A percentile compares a stretch with the other conserved stretches of the same genome.
These are phyloP conservation scores for Pelagia noctiluca DNA, from an alignment of 30 jellyfish, hydroid and myxozoan species.

Conservation along the genomic window DNA sequence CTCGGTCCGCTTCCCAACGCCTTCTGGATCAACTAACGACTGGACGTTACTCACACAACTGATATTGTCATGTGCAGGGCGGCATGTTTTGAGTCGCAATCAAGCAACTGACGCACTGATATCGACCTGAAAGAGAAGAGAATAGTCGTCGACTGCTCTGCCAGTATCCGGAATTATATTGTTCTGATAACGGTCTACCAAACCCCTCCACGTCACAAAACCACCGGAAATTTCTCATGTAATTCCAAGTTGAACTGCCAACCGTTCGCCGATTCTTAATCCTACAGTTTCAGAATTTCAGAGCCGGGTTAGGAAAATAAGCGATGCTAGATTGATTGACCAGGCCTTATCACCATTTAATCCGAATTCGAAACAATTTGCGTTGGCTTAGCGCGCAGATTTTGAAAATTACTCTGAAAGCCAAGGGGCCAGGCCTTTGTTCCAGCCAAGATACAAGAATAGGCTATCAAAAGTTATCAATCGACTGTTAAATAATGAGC, in stretches of 20 bases:
- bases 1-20: background rate
- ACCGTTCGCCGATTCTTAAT: background rate
- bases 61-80: background rate
- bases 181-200: background rate
- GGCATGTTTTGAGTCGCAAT: background rate
- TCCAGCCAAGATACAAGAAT: no score
- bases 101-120: background rate
- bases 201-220: background rate
- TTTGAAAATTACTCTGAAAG: background rate
- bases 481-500: no score
- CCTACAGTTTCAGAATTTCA: background rate
- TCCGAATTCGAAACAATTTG: constrained; percentile 29
- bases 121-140: no score
- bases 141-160: no score
- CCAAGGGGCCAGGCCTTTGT: constrained; percentile 16
- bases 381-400: constrained; percentile 22
- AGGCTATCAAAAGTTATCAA: no score
- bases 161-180: background rate
- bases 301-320: constrained; percentile 10
- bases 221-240: constrained; percentile 5
- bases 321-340: constrained; percentile 4
- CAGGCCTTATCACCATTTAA: constrained; percentile 28
- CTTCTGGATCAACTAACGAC: background rate
- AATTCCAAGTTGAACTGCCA: constrained; percentile 3
- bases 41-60: background rate